Evolutionary conservation across 2,888 invertebrate genomes (phyloP), one percentile per base, ranked within the genome.

Genomic region (Lasius fuliginosus): DNA sequence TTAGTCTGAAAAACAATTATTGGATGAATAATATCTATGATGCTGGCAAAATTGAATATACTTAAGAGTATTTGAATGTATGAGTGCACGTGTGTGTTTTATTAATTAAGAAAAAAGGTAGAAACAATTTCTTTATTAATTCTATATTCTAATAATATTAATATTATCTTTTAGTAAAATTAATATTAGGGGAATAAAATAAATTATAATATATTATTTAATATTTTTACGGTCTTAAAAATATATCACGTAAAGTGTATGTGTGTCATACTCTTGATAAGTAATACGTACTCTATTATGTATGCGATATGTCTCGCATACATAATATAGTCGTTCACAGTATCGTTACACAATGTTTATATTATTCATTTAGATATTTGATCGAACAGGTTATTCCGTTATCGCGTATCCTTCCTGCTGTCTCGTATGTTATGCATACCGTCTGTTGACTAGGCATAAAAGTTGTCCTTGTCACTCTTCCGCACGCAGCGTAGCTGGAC

Each of bases 381-480:
- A 36, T 36, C n/a, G 60, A 62, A n/a, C 30, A 40, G 79, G 62
- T 79, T 12, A 62, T 62, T 81, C 36, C 27, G 60, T 62, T 71
- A 81, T 71, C 79, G 69, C 18, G 18, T 71, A 60, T 62, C 18
- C 33, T 62, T 81, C 42, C 60, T 69, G 58, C 58, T 69, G 79
- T 58, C 56, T 56, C 73, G 73, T 33, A 30, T 58, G 23, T 30
- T 33, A 30, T 58, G 23, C 42, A 68, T 67, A 68, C 30, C 79
- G 53, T 60, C 71, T 71, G 30, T 79, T 60, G 69, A 58, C 42
- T 27, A 76, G 33, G 12, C 42, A 40, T 5, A 36, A 36, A 36
- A 46, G 53, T 67, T 42, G 56, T 42, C 23, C 71, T 46, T n/a
- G n/a, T 23, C 46, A 58, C 23, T 71, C 60, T 71, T 81, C 49